phyloP scores from a whole-genome alignment of 1,140 invertebrate genomes.

The Drosophila orosa region DNA sequence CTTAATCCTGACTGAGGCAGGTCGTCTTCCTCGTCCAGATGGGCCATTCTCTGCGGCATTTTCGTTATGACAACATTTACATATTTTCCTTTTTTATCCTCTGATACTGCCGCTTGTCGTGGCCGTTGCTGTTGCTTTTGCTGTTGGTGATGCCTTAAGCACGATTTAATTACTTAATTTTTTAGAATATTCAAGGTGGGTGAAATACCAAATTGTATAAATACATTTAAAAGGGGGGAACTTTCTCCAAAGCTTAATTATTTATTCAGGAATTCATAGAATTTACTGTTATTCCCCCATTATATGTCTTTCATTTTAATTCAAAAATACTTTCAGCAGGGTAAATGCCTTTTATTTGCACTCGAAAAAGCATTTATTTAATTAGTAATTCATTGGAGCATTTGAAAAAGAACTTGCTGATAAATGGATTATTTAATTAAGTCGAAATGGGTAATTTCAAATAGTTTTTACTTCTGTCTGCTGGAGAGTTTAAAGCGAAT shows the following conservation, averaged over 20 bases:
- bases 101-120: constrained; percentile 3
- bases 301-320: neutral
- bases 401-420: neutral
- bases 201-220: constrained; percentile 22
- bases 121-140: constrained; percentile 13
- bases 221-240: constrained; percentile 11
- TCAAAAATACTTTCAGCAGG: neutral
- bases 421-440: neutral
- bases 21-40: constrained; percentile 39
- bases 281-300: neutral
- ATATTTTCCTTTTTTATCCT: constrained; percentile 44
- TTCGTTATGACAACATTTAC: constrained; percentile 53
- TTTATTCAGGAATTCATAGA: constrained; percentile 6
- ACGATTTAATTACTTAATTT: constrained; percentile 51
- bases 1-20: constrained; percentile 57
- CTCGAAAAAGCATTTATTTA: constrained; percentile 4
- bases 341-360: neutral
- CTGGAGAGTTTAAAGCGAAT: neutral
- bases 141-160: constrained; percentile 22
- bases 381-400: constrained; percentile 1
- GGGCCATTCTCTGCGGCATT: constrained; percentile 52
- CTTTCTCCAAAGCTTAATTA: constrained; percentile 4
- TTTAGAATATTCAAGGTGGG: constrained; percentile 30
- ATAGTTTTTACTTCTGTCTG: neutral
- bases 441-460: neutral